These are phyloP conservation scores for Salvelinus namaycush DNA, from an alignment of 2,113 vertebrate species.

Conservation along the genomic window DNA sequence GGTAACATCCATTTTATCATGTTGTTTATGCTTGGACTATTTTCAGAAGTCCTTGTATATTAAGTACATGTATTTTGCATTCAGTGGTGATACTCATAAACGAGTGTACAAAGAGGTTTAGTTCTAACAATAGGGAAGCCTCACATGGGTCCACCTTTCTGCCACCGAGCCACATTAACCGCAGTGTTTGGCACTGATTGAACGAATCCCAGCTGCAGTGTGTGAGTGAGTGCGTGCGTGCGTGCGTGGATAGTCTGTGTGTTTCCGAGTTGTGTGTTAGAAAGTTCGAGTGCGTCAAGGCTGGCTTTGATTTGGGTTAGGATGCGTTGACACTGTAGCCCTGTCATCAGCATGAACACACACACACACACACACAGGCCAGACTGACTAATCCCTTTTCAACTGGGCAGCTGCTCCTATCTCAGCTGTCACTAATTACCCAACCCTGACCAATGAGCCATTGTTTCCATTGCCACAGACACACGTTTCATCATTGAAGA, in stretches of 20 bases:
- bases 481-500: not conserved
- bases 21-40: too few relatives aligned
- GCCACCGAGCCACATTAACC: not conserved
- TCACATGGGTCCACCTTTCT: not conserved
- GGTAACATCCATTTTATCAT: too few relatives aligned
- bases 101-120: not conserved
- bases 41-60: too few relatives aligned
- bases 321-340: slow-evolving; percentile 8
- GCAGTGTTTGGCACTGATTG: not conserved
- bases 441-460: not conserved
- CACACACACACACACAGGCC: slow-evolving; percentile 7
- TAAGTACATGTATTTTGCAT: not conserved
- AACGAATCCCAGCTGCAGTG: not conserved
- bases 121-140: not conserved
- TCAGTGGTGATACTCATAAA: not conserved
- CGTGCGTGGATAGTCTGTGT: not conserved
- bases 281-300: not conserved
- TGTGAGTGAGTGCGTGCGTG: not conserved
- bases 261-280: not conserved
- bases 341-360: not conserved
- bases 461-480: not conserved
- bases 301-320: slow-evolving; percentile 16
- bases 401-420: not conserved
- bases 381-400: not conserved
- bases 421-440: not conserved